These are phyloP conservation scores for Caenorhabditis macrosperma DNA, from an alignment of 2,888 invertebrate species.

Conservation along the genomic window DNA sequence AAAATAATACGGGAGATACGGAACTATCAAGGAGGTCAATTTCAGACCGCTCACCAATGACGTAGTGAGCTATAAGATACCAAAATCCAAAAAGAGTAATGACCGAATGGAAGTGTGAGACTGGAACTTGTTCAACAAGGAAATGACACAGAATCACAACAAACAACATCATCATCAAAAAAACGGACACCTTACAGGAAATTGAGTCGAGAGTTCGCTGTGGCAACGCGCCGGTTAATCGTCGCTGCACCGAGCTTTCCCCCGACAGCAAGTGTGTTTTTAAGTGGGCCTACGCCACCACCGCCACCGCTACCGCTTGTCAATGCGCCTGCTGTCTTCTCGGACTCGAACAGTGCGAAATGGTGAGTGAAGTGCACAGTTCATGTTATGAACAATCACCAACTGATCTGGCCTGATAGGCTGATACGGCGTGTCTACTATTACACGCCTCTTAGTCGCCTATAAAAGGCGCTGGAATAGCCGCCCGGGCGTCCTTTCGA, in stretches of 20 bases:
- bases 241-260: slow-evolving; percentile 58
- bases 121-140: background rate
- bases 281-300: slow-evolving; percentile 74
- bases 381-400: slow-evolving; percentile 29
- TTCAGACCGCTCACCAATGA: no score
- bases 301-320: slow-evolving; percentile 67
- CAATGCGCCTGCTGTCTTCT: slow-evolving; percentile 56
- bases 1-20: background rate
- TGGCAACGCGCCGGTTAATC: slow-evolving; percentile 61
- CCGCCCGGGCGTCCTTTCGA: background rate
- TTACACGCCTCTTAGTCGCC: slow-evolving; percentile 23
- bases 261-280: slow-evolving; percentile 74
- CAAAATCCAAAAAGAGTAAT: no score
- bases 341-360: slow-evolving; percentile 60
- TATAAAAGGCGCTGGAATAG: slow-evolving; percentile 8
- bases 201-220: slow-evolving; percentile 70
- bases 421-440: no score
- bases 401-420: background rate
- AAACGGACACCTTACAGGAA: slow-evolving; percentile 53
- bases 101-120: background rate
- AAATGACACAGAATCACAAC: no score
- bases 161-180: background rate
- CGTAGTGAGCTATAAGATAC: no score
- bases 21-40: background rate
- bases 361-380: slow-evolving; percentile 33